Conservation (phyloP, 35 echinoderm and acorn worm species). For the Apostichopus parvimensis region DNA sequence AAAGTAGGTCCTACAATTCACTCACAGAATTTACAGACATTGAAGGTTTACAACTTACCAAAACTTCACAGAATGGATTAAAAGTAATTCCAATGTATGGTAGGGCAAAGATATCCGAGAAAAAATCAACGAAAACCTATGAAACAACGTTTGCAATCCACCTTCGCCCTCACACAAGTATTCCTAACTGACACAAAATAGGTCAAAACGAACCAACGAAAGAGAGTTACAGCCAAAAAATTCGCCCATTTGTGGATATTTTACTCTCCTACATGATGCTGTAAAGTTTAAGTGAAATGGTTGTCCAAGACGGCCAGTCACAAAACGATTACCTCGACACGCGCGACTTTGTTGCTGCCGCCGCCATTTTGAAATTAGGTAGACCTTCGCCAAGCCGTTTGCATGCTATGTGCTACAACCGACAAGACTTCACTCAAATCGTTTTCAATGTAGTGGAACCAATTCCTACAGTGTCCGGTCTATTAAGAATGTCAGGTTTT, state of each 20-base stretch:
- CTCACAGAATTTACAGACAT: too few species aligned
- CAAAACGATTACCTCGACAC: too few species aligned
- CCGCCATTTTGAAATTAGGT: too few species aligned
- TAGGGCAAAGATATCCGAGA: too few species aligned
- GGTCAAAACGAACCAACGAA: neutral
- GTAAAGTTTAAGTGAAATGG: neutral
- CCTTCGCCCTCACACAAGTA: neutral
- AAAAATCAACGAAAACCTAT: neutral
- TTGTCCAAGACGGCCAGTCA: too few species aligned
- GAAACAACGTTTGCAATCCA: neutral
- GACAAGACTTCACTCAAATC: too few species aligned
- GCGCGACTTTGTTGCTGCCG: neutral
- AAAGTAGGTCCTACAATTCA: too few species aligned
- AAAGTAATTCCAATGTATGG: too few species aligned
- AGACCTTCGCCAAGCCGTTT: too few species aligned
- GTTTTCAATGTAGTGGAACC: neutral
- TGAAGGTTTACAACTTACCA: too few species aligned
- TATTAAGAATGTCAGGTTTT: neutral
- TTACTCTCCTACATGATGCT: neutral
- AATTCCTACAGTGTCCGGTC: neutral
- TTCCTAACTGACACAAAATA: neutral
- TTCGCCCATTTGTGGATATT: neutral
- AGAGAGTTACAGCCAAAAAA: too few species aligned
- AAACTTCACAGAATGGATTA: neutral
- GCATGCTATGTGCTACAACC: too few species aligned